Conservation (phyloP, 2,113 vertebrate genomes). For the Hassar affinis region DNA sequence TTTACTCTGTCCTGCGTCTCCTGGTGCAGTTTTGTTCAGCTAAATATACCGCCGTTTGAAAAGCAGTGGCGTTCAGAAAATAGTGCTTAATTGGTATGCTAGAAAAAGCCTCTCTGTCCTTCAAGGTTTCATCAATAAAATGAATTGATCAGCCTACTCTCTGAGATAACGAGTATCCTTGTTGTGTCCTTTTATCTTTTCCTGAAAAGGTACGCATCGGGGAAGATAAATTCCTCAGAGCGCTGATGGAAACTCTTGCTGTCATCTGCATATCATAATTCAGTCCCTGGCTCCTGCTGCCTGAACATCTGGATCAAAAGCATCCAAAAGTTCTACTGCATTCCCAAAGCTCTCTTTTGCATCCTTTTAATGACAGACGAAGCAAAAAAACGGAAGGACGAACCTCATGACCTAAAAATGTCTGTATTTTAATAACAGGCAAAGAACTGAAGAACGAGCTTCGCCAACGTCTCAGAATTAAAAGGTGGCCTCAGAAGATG, state of each 20-base stretch:
- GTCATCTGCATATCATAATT: slow-evolving; percentile 61
- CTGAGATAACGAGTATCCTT: slow-evolving; percentile 48
- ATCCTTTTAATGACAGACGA: slow-evolving; percentile 35
- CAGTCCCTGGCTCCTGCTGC: slow-evolving; percentile 63
- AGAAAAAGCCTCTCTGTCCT: slow-evolving; percentile 34
- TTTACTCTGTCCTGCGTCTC: slow-evolving; percentile 47
- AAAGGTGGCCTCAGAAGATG: neutral
- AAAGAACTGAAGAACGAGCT: neutral
- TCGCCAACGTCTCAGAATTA: neutral
- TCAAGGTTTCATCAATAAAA: slow-evolving; percentile 34
- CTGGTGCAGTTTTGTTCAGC: slow-evolving; percentile 49
- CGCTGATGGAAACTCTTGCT: slow-evolving; percentile 46
- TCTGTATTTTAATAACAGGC: neutral
- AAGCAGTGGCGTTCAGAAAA: slow-evolving; percentile 42
- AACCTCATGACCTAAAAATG: neutral
- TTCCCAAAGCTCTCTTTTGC: slow-evolving; percentile 39
- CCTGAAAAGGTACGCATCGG: slow-evolving; percentile 53
- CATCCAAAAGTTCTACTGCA: slow-evolving; percentile 54
- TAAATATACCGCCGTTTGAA: slow-evolving; percentile 47
- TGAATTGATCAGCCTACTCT: slow-evolving; percentile 19
- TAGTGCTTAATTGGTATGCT: slow-evolving; percentile 44
- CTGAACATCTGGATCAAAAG: slow-evolving; percentile 66
- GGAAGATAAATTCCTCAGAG: slow-evolving; percentile 25
- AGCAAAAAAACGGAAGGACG: neutral
- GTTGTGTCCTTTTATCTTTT: slow-evolving; percentile 55